A percentile compares a stretch with the other conserved stretches of the same genome.
Evolutionary conservation across 2,113 vertebrate genomes (phyloP).

Genomic region (Nerophis ophidion): DNA sequence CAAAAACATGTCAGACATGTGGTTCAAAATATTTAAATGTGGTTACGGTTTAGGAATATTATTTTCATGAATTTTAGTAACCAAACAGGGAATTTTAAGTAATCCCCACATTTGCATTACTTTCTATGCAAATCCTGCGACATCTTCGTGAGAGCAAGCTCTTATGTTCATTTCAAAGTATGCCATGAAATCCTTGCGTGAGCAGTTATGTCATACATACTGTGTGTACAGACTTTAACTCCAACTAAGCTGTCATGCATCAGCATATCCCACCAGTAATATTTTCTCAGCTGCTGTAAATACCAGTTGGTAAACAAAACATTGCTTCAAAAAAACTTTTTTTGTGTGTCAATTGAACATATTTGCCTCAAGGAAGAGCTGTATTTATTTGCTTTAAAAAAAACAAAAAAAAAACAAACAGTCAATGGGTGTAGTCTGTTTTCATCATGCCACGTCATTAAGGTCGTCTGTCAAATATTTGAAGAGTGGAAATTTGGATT

Average conservation of each 20-base stretch:
- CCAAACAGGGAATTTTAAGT: no score
- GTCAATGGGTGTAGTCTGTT: not conserved
- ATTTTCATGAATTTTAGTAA: no score
- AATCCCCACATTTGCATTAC: not conserved
- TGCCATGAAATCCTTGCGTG: not conserved
- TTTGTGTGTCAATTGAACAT: not conserved
- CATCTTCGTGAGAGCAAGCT: not conserved
- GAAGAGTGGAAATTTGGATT: no score
- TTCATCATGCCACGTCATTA: not conserved
- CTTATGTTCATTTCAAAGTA: no score
- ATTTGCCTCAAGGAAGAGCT: not conserved
- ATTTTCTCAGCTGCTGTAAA: no score
- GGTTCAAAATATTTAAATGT: no score
- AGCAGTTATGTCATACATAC: not conserved
- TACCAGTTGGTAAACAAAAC: not conserved
- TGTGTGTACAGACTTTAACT: not conserved
- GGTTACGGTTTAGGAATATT: no score
- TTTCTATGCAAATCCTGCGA: not conserved
- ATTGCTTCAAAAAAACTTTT: not conserved
- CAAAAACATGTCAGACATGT: no score
- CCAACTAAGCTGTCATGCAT: not conserved
- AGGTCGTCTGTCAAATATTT: not conserved
- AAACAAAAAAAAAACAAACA: not conserved
- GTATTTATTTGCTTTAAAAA: not conserved
- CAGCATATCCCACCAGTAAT: no score